Evolutionary conservation across 2,113 vertebrate species (phyloP).

Genomic region (Trinectes maculatus): DNA sequence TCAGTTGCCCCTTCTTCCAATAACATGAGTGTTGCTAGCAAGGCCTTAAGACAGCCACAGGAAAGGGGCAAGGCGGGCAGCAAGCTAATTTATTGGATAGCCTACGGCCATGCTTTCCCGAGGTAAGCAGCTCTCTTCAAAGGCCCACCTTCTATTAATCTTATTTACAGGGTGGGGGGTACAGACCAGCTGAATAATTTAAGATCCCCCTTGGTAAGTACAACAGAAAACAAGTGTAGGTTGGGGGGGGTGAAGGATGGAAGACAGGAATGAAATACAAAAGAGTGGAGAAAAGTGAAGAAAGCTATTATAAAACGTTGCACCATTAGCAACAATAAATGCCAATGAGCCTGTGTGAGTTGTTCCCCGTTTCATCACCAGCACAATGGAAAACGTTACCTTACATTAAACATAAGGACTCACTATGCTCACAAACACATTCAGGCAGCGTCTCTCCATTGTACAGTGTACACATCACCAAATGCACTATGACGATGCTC

Average conservation of each 20-base stretch:
- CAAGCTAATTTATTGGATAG: conserved; percentile 67
- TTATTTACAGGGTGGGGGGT: conserved; percentile 77
- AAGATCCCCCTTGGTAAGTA: conserved; percentile 68
- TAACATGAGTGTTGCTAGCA: conserved; percentile 44
- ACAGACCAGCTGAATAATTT: conserved; percentile 73
- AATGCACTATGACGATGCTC: conserved; percentile 16
- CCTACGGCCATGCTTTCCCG: conserved; percentile 60
- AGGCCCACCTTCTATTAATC: conserved; percentile 67
- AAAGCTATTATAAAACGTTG: conserved; percentile 50
- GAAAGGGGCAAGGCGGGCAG: conserved; percentile 47
- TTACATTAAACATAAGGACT: conserved; percentile 41
- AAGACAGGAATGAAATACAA: conserved; percentile 18
- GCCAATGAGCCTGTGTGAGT: conserved; percentile 40
- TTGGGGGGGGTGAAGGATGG: neutral
- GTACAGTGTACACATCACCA: conserved; percentile 33
- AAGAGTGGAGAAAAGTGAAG: conserved; percentile 1
- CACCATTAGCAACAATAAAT: conserved; percentile 62
- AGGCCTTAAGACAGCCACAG: conserved; percentile 33
- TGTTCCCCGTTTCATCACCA: conserved; percentile 41
- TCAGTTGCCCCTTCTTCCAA: conserved; percentile 49
- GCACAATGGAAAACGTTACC: conserved; percentile 12
- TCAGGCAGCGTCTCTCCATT: conserved; percentile 29
- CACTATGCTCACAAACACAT: conserved; percentile 2
- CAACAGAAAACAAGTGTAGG: conserved; percentile 45
- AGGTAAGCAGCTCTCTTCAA: conserved; percentile 67